Evolutionary conservation across 2,888 invertebrate genomes (phyloP).

Genomic region (Cancer borealis): DNA sequence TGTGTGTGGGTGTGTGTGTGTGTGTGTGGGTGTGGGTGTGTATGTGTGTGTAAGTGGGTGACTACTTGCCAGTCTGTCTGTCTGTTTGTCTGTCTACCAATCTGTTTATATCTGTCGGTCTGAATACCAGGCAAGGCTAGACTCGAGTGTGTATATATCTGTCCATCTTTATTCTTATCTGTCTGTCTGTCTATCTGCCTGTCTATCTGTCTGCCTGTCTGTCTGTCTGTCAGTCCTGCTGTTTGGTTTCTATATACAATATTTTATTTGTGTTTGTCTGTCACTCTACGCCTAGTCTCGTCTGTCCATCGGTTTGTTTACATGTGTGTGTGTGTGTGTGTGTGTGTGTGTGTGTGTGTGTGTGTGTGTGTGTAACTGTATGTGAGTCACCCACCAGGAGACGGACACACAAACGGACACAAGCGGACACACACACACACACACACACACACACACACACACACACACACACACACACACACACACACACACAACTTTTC

Average conservation of each 20-base stretch:
- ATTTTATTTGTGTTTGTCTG: too few species aligned
- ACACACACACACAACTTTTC: too few species aligned
- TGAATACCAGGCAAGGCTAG: too few species aligned
- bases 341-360: conserved; percentile 24
- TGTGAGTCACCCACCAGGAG: neutral
- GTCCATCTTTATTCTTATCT: too few species aligned
- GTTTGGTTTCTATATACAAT: too few species aligned
- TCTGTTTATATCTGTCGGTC: neutral
- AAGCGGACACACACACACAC: conserved; percentile 5
- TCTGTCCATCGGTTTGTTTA: neutral
- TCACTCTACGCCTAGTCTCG: neutral
- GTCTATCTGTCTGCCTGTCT: too few species aligned
- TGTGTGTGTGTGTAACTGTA: neutral
- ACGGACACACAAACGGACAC: neutral
- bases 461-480: conserved; percentile 44
- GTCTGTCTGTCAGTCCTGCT: too few species aligned
- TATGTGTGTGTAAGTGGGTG: neutral
- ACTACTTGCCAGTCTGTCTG: neutral
- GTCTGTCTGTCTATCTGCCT: too few species aligned
- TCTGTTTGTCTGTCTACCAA: neutral
- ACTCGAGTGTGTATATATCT: too few species aligned
- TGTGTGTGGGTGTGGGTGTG: neutral
- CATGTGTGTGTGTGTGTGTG: conserved; percentile 2
- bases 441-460: conserved; percentile 29
- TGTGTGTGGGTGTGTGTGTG: neutral